phyloP scores from a whole-genome alignment of 2,888 invertebrate species.

The Blastobasis adustella region DNA sequence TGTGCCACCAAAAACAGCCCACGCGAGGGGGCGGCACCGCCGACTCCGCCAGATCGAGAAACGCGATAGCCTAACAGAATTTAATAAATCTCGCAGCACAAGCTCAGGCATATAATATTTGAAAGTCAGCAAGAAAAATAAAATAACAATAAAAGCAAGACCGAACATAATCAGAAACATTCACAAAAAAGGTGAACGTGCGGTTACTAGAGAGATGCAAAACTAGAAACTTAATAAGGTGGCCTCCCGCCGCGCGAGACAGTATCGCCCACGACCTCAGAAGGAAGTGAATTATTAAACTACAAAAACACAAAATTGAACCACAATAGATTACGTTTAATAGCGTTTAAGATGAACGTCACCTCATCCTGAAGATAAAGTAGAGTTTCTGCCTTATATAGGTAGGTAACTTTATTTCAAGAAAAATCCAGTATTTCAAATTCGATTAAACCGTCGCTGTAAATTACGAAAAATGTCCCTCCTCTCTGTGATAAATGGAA shows the following conservation, averaged over 20 bases:
- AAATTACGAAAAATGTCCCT: constrained; percentile 25
- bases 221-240: constrained; percentile 35
- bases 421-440: constrained; percentile 16
- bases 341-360: too few species aligned
- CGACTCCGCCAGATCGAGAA: constrained; percentile 23
- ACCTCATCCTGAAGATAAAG: too few species aligned
- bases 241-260: constrained; percentile 28
- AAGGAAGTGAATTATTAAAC: constrained; percentile 25
- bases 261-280: constrained; percentile 32
- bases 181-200: constrained; percentile 21
- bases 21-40: constrained; percentile 42
- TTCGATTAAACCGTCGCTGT: constrained; percentile 24
- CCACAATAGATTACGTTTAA: too few species aligned
- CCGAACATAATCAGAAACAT: too few species aligned
- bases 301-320: constrained; percentile 7
- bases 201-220: constrained; percentile 25
- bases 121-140: too few species aligned
- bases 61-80: constrained; percentile 37
- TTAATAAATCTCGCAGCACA: not conserved
- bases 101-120: too few species aligned
- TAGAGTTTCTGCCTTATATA: not conserved
- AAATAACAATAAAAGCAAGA: too few species aligned
- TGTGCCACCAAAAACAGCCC: constrained; percentile 49
- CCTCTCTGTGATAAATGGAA: constrained; percentile 25
- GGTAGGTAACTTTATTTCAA: constrained; percentile 7